Conservation (phyloP, 2,797 vertebrate species). For the Sebastes variabilis region DNA sequence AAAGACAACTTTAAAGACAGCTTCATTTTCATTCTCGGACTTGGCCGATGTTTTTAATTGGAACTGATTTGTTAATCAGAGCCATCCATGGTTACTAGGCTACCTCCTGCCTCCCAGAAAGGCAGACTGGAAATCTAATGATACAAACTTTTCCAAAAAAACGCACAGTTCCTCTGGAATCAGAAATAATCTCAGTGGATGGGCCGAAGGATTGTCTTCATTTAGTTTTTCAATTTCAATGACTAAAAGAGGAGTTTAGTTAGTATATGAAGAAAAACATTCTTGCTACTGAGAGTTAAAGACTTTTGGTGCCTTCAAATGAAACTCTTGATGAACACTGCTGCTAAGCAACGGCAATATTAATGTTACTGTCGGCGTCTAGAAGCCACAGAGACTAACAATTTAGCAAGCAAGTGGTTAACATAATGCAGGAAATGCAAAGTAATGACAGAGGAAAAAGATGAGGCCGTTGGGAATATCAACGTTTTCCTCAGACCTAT, state of each 20-base stretch:
- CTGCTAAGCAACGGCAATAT: too few species aligned
- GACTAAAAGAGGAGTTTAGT: neutral
- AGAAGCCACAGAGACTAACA: too few species aligned
- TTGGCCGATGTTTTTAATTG: neutral
- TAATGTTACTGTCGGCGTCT: too few species aligned
- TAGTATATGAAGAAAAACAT: neutral
- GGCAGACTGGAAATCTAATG: neutral
- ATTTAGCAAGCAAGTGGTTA: rapidly evolving
- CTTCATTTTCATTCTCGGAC: neutral
- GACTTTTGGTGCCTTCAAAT: rapidly evolving
- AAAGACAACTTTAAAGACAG: neutral
- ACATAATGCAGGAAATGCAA: too few species aligned
- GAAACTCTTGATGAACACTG: too few species aligned
- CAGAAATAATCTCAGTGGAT: neutral
- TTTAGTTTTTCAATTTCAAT: neutral
- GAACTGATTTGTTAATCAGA: conserved; percentile 2
- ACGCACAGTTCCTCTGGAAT: neutral
- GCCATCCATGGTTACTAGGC: neutral
- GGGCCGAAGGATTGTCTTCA: neutral
- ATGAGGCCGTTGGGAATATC: too few species aligned
- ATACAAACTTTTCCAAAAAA: neutral
- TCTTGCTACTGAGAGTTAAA: neutral
- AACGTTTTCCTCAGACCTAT: too few species aligned
- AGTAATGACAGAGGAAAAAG: too few species aligned
- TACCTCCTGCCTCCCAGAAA: neutral